phyloP scores from a whole-genome alignment of 2,113 vertebrate species.

The Synodontis membranacea region DNA sequence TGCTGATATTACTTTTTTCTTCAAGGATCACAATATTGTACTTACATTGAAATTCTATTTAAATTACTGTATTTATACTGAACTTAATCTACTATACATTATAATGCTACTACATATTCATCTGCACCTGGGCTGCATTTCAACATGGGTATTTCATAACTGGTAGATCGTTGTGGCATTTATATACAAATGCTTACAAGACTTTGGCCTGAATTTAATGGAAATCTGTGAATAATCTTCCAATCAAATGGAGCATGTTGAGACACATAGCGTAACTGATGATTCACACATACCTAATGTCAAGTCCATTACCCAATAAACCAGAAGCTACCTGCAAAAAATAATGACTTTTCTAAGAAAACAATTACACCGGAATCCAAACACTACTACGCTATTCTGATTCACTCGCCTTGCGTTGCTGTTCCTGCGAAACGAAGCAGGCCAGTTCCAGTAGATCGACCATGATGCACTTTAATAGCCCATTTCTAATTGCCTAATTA shows the following conservation, averaged over 20 bases:
- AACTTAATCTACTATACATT: too few species aligned
- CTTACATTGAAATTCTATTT: background rate
- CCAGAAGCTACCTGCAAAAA: background rate
- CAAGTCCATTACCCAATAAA: background rate
- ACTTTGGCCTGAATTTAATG: background rate
- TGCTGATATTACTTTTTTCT: background rate
- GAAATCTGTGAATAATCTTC: background rate
- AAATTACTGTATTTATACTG: background rate
- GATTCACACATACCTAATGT: background rate
- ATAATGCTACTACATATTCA: background rate
- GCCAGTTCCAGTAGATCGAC: conserved; percentile 9
- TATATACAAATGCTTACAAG: background rate
- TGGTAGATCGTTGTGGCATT: background rate
- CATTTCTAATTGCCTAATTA: conserved; percentile 47
- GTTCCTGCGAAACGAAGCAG: conserved; percentile 3
- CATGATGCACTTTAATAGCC: conserved; percentile 32
- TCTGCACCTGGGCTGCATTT: background rate
- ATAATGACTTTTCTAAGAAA: conserved; percentile 4
- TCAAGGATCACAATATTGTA: background rate
- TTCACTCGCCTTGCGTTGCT: background rate
- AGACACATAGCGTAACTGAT: background rate
- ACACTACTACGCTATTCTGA: background rate
- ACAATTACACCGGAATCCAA: background rate
- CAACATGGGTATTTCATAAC: background rate
- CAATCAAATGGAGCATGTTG: background rate